phyloP scores from a whole-genome alignment of 1,140 invertebrate genomes.

The Cotesia vestalis region DNA sequence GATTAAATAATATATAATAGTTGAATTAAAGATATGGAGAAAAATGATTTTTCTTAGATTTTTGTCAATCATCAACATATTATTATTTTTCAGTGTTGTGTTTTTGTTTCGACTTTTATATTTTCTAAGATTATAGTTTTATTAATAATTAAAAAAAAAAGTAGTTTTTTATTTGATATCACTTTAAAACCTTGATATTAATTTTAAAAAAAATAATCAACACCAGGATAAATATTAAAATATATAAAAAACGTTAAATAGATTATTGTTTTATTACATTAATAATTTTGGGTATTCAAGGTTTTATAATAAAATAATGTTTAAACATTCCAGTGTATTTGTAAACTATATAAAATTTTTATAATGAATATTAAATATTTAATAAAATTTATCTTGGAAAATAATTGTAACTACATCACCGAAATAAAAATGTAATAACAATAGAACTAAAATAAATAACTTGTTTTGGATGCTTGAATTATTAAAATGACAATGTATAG shows the following conservation, averaged over 20 bases:
- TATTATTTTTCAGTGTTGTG: constrained; percentile 9
- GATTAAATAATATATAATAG: background rate
- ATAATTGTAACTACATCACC: constrained; percentile 6
- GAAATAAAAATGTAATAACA: background rate
- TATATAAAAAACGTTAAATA: too few relatives aligned
- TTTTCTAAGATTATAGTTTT: too few relatives aligned
- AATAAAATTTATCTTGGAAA: background rate
- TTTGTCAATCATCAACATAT: background rate
- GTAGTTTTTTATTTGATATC: too few relatives aligned
- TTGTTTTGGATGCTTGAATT: constrained; percentile 14
- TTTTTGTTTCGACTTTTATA: constrained; percentile 14
- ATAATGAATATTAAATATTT: too few relatives aligned
- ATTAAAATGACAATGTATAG: constrained; percentile 54
- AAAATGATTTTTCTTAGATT: constrained; percentile 1
- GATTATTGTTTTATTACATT: background rate
- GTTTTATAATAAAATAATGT: too few relatives aligned
- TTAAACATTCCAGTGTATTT: background rate
- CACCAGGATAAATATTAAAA: too few relatives aligned
- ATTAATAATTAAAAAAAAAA: too few relatives aligned
- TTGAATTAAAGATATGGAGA: background rate
- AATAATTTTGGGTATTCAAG: background rate
- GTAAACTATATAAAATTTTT: background rate
- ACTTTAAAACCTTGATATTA: too few relatives aligned
- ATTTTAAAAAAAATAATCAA: too few relatives aligned
- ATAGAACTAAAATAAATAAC: background rate